phyloP scores from a whole-genome alignment of 1,140 invertebrate species.

The Caenorhabditis elegans region WBcel235 BX284603.4:519001-519500 shows the following conservation, averaged over 20 bases:
- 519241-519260: slow-evolving; percentile 38
- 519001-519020: too few relatives aligned
- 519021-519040: too few relatives aligned
- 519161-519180: too few relatives aligned
- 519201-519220: slow-evolving; percentile 43
- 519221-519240: slow-evolving; percentile 61
- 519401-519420: slow-evolving; percentile 36
- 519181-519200: slow-evolving; percentile 41
- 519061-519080: too few relatives aligned
- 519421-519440: slow-evolving; percentile 60
- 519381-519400: too few relatives aligned
- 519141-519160: too few relatives aligned
- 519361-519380: slow-evolving; percentile 50
- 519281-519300: slow-evolving; percentile 46
- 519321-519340: slow-evolving; percentile 58
- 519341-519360: slow-evolving; percentile 59
- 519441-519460: slow-evolving; percentile 60
- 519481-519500: slow-evolving; percentile 60
- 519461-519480: slow-evolving; percentile 59
- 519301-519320: slow-evolving; percentile 56
- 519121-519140: too few relatives aligned
- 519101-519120: too few relatives aligned
- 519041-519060: too few relatives aligned
- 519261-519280: slow-evolving; percentile 48
- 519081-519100: too few relatives aligned